A percentile compares a stretch with the other conserved stretches of the same genome.
phyloP scores from a whole-genome alignment of 2,113 vertebrate genomes.

The Anarrhichthys ocellatus region DNA sequence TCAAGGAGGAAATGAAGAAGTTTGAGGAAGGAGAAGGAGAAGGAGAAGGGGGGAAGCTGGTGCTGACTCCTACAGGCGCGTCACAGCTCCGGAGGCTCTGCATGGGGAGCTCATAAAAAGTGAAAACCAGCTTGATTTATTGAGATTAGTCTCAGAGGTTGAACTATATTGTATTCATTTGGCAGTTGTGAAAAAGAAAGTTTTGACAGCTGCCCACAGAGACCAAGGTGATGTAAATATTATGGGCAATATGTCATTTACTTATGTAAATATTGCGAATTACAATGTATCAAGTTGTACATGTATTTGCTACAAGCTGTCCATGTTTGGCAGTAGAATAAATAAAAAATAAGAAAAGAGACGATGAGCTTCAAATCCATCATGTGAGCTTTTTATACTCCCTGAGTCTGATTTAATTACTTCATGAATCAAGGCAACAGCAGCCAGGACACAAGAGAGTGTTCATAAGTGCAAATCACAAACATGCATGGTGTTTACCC shows the following conservation, averaged over 20 bases:
- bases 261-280: background rate
- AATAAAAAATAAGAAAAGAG: background rate
- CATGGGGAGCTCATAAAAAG: background rate
- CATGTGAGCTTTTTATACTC: background rate
- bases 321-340: background rate
- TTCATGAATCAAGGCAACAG: background rate
- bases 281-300: background rate
- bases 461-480: conserved; percentile 15
- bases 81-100: background rate
- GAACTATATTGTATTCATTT: background rate
- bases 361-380: background rate
- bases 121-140: background rate
- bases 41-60: conserved; percentile 24
- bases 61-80: conserved; percentile 81
- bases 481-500: background rate
- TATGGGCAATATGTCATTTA: background rate
- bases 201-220: conserved; percentile 10
- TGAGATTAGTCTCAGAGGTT: conserved; percentile 15
- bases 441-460: background rate
- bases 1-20: conserved; percentile 73
- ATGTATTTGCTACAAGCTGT: background rate
- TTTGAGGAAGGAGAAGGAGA: conserved; percentile 36
- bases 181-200: background rate
- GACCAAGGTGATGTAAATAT: background rate
- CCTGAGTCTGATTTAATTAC: background rate